Conservation (phyloP, 2,113 vertebrate species). For the Boleophthalmus pectinirostris region DNA sequence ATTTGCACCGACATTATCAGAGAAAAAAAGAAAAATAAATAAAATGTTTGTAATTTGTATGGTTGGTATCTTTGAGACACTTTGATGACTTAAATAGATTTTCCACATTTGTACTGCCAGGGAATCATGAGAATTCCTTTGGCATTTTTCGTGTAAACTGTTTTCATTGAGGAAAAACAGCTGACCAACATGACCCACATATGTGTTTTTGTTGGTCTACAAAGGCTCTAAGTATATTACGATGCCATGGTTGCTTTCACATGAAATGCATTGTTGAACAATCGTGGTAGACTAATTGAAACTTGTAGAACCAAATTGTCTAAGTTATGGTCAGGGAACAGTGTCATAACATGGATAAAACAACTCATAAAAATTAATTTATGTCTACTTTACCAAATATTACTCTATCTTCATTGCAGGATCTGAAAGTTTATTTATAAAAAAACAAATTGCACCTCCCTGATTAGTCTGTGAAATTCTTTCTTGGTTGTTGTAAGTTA, state of each 20-base stretch:
- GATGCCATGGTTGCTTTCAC: not conserved
- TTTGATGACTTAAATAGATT: not conserved
- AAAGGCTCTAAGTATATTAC: not conserved
- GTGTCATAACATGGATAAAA: too few relatives aligned
- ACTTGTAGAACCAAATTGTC: not conserved
- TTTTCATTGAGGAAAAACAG: not conserved
- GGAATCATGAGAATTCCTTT: not conserved
- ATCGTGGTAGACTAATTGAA: not conserved
- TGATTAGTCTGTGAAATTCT: not conserved
- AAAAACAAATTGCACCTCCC: not conserved
- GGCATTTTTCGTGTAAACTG: not conserved
- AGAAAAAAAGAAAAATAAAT: too few relatives aligned
- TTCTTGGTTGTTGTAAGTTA: not conserved
- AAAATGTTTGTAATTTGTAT: too few relatives aligned
- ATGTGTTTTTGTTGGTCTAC: not conserved
- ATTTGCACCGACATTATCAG: too few relatives aligned
- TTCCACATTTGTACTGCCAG: not conserved
- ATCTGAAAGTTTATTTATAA: not conserved
- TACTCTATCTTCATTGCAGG: not conserved
- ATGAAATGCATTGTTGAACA: not conserved
- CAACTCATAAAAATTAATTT: too few relatives aligned
- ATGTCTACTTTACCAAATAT: too few relatives aligned
- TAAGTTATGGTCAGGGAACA: not conserved
- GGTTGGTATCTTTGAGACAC: too few relatives aligned
- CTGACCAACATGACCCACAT: conserved; percentile 2